Evolutionary conservation across 2,888 invertebrate species (phyloP).

Genomic region (Drosophila mimetica): DNA sequence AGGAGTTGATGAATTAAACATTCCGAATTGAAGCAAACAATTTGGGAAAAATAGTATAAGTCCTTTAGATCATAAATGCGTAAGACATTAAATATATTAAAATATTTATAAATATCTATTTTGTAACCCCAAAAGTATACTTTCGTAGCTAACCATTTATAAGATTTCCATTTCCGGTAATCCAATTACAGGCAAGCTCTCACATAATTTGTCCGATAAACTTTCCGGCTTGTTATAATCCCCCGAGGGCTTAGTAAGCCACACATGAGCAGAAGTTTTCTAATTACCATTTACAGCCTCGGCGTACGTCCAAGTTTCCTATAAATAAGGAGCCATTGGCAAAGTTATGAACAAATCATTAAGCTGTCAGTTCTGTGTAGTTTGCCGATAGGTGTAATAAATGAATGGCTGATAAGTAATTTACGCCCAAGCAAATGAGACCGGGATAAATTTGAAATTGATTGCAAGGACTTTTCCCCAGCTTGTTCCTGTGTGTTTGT

Average conservation of each 20-base stretch:
- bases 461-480: constrained; percentile 30
- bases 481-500: neutral
- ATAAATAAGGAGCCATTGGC: constrained; percentile 56
- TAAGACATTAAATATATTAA: neutral
- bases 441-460: constrained; percentile 51
- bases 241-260: constrained; percentile 27
- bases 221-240: constrained; percentile 26
- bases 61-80: neutral
- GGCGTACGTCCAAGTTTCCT: constrained; percentile 15
- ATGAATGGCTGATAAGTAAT: constrained; percentile 58
- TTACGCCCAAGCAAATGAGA: constrained; percentile 47
- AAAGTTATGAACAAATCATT: constrained; percentile 65
- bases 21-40: neutral
- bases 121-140: neutral
- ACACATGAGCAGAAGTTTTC: constrained; percentile 22
- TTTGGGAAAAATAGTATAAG: neutral
- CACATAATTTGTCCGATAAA: constrained; percentile 33
- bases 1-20: neutral
- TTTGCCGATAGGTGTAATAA: constrained; percentile 57
- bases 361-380: constrained; percentile 58
- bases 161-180: constrained; percentile 10
- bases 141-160: neutral
- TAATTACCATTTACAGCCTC: constrained; percentile 32
- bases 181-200: constrained; percentile 7
- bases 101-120: too few species aligned